Conservation (phyloP, 2,113 vertebrate species). For the Spermophilus dauricus region DNA sequence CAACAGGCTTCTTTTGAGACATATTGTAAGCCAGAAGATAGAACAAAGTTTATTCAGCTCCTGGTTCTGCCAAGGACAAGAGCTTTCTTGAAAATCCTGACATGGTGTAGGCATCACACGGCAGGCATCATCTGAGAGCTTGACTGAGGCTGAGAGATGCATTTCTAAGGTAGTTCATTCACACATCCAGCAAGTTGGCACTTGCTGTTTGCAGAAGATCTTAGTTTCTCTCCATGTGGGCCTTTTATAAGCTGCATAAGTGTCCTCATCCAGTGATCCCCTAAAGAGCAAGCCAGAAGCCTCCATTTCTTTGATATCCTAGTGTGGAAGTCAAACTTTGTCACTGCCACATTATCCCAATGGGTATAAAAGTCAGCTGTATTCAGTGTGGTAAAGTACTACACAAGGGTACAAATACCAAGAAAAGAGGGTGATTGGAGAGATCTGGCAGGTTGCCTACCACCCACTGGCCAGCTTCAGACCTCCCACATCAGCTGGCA, state of each 20-base stretch:
- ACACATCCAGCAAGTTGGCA: accelerated
- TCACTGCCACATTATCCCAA: background rate
- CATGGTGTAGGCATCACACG: background rate
- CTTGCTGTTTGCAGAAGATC: background rate
- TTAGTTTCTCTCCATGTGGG: background rate
- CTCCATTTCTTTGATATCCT: background rate
- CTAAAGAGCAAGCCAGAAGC: background rate
- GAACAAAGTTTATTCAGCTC: background rate
- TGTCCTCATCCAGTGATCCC: background rate
- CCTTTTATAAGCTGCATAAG: too few relatives aligned
- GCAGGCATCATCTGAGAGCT: background rate
- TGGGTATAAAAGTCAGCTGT: background rate
- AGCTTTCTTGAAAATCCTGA: background rate
- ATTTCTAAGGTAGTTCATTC: background rate
- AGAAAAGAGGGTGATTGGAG: too few relatives aligned
- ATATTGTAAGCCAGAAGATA: background rate
- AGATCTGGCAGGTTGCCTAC: background rate
- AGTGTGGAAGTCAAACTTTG: background rate
- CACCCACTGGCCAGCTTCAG: background rate
- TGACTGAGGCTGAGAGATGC: background rate
- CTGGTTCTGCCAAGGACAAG: background rate
- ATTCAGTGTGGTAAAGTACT: background rate
- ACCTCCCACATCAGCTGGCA: background rate
- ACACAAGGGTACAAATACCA: background rate
- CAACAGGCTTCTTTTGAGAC: background rate